Evolutionary conservation across 2,797 vertebrate species (phyloP), one percentile per base, ranked within the genome.

Genomic region (Pantherophis alleghaniensis): DNA sequence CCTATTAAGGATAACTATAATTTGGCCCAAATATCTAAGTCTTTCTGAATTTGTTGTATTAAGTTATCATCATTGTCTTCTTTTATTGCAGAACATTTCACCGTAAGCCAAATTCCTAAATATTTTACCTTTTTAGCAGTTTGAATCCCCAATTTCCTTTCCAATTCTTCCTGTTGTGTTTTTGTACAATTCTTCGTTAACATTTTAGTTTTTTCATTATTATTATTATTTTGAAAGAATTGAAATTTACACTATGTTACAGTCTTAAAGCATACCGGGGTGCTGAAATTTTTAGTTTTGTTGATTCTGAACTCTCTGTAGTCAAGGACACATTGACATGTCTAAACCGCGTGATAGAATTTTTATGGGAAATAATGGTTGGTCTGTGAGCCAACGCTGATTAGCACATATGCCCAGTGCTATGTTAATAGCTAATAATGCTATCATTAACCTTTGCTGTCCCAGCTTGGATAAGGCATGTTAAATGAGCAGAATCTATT

Each of bases 371-470:
- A 92, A 89, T 90, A 91, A 92, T 37, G 92, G 12, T 5, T 1
- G 0, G 6, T 37, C 55, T 95, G 79, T 90, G 53, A 94, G 7
- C 37, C 59, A 86, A 20, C 42, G 89, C 24, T 86, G 59, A 91
- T 90, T 92, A 47, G 11, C 66, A 89, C 28, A 90, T 59, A 6
- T 79, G 90, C 91, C 37, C 3, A 13, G 0, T 86, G 5, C 14
- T 93, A 4, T 89, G 60, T 24, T 83, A 93, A 89, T 28, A 93
- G 91, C 59, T 93, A n/a, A 60, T 92, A 91, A 95, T 57, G 86
- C 61, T 61, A n/a, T 12, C 69, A 16, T 63, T 93, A 94, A 93
- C 87, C 53, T 42, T 87, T 95, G 91, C 61, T 88, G 90, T 60
- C 56, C 66, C 18, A 22, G n/a, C 16, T 56, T 88, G 14, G 18